Conservation (phyloP, 2,888 invertebrate species). For the Apodemia duryi region DNA sequence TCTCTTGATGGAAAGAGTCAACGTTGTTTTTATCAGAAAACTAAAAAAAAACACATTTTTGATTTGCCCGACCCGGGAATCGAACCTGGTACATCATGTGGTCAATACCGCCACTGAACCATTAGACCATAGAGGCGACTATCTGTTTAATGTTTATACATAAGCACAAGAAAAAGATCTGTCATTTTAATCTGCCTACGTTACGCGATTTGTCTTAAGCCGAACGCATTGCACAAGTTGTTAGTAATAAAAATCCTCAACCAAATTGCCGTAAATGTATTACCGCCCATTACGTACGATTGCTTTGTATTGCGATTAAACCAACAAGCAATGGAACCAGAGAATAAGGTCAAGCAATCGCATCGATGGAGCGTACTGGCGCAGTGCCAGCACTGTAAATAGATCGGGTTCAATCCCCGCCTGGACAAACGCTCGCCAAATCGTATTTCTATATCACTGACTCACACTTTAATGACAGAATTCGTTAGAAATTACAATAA, state of each 20-base stretch:
- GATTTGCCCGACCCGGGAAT: no score
- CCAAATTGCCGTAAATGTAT: constrained; percentile 4
- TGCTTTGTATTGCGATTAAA: constrained; percentile 14
- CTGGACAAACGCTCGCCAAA: constrained; percentile 51
- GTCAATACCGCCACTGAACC: no score
- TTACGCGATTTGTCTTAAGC: no score
- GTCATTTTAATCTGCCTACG: no score
- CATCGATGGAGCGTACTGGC: constrained; percentile 46
- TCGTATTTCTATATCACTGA: constrained; percentile 60
- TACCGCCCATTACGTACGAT: constrained; percentile 8
- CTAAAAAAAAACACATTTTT: no score
- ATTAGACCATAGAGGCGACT: no score
- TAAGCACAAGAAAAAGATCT: no score
- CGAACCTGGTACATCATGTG: no score
- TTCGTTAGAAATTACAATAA: constrained; percentile 10
- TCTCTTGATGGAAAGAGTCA: no score
- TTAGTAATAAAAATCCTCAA: background rate
- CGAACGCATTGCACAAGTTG: background rate
- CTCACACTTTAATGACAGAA: constrained; percentile 41
- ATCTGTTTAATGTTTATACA: no score
- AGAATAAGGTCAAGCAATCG: constrained; percentile 59
- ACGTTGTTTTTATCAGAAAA: no score
- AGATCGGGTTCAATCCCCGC: constrained; percentile 68
- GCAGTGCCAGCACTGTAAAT: constrained; percentile 55
- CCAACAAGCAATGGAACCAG: constrained; percentile 13